Percentiles rank a stretch among this genome's conserved stretches.
Evolutionary conservation across 2,113 vertebrate genomes (phyloP).

Genomic region (Zosterops japonicus): DNA sequence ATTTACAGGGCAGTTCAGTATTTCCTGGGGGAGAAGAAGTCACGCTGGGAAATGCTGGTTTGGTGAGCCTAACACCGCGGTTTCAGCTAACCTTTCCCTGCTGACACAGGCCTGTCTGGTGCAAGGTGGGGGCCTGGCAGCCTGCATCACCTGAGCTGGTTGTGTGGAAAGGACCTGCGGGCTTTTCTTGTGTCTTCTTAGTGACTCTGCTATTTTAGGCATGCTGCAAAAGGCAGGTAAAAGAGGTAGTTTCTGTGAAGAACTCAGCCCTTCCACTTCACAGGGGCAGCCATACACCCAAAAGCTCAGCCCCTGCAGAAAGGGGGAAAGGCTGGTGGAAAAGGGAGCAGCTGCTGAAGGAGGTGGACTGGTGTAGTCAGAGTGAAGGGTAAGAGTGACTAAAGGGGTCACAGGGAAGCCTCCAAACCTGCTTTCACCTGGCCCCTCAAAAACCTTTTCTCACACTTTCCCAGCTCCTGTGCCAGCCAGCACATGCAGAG

Average conservation of each 20-base stretch:
- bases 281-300: background rate
- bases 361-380: background rate
- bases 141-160: background rate
- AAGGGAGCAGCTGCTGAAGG: background rate
- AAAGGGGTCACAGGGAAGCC: background rate
- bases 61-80: fast-evolving
- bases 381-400: background rate
- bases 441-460: background rate
- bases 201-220: background rate
- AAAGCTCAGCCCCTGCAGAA: background rate
- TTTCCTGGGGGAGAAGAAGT: background rate
- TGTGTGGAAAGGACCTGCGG: background rate
- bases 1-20: background rate
- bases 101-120: fast-evolving
- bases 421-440: background rate
- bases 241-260: background rate
- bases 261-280: background rate
- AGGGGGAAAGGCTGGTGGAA: background rate
- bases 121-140: background rate
- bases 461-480: background rate
- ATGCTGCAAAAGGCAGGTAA: background rate
- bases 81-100: background rate
- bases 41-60: background rate
- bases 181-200: background rate
- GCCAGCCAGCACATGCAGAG: fast-evolving